Evolutionary conservation across 2,797 vertebrate species (phyloP), one percentile per base, ranked within the genome.

Genomic region (Heliangelus exortis): DNA sequence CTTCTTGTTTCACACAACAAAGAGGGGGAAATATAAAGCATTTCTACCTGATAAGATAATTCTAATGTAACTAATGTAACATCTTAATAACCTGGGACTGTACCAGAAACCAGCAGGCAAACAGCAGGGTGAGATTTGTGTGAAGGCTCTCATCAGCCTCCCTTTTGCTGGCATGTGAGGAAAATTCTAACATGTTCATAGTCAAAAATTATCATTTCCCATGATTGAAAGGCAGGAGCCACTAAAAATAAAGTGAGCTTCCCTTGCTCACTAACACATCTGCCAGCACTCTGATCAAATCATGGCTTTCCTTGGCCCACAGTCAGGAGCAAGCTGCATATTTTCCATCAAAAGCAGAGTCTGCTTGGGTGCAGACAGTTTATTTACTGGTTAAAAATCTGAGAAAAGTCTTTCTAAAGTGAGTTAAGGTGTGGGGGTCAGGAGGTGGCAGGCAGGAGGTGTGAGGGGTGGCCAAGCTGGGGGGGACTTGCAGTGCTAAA

Each of bases 301-400:
- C 76, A 36, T 39, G 84, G 84, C 81, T 93, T 94, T 89, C 68
- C 61, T 87, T 95, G 86, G 86, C 83, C 91, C 71, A 29, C 63
- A 76, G 67, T 92, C 90, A 74, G 69, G 71, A 90, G 88, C 57
- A 75, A 87, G 86, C 67, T 86, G 83, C 51, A 16, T 73, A 43
- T 73, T 72, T 77, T 87, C 90, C 88, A 95, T 95, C 84, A 92
- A 95, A 96, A 96, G 84, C 33, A 0, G 84, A 84, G 74, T 79
- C 86, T 95, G 81, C 90, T 90, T 74, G 71, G 74, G 88, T 79
- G 81, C 63, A 93, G 86, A 71, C 0, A 0, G 33, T 89, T 87
- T 94, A 88, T 77, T 92, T 90, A 90, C 67, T 74, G 86, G 77
- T 95, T 81, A 80, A 76, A 86, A 84, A 90, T 57, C 73, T 94